phyloP scores from a whole-genome alignment of 2,888 invertebrate genomes.

The Podabrus alpinus region DNA sequence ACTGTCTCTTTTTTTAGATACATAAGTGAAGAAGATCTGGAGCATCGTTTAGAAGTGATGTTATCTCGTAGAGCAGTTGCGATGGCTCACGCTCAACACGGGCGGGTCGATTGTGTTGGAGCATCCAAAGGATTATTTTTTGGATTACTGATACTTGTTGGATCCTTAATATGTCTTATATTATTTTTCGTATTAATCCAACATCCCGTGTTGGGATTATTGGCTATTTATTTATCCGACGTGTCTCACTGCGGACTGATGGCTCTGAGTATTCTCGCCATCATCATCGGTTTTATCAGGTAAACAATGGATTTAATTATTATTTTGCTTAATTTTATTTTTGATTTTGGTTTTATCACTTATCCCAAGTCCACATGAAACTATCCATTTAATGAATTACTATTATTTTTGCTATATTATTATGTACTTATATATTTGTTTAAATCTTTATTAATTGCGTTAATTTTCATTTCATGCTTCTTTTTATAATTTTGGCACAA shows the following conservation, averaged over 20 bases:
- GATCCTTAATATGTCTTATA: conserved; percentile 89
- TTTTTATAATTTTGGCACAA: conserved; percentile 34
- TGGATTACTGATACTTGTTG: conserved; percentile 85
- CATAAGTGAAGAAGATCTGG: conserved; percentile 80
- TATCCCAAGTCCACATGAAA: background rate
- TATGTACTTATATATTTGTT: conserved; percentile 24
- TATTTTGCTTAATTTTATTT: background rate
- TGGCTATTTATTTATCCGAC: conserved; percentile 90
- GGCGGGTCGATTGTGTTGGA: conserved; percentile 91
- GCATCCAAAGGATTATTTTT: conserved; percentile 93
- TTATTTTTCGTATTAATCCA: conserved; percentile 94
- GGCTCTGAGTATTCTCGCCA: conserved; percentile 86
- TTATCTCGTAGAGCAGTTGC: conserved; percentile 84
- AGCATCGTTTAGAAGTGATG: conserved; percentile 87
- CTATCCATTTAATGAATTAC: background rate
- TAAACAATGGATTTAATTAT: conserved; percentile 52
- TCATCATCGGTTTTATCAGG: conserved; percentile 89
- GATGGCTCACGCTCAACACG: conserved; percentile 79
- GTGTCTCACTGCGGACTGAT: conserved; percentile 88
- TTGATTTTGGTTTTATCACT: background rate
- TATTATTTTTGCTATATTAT: background rate
- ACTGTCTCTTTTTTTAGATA: conserved; percentile 53
- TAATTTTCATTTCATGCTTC: conserved; percentile 36
- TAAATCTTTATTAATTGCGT: conserved; percentile 28
- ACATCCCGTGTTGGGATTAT: conserved; percentile 78